Evolutionary conservation across 1,140 invertebrate genomes (phyloP), one percentile per base, ranked within the genome.

Genomic region (Mactra quadrangularis): DNA sequence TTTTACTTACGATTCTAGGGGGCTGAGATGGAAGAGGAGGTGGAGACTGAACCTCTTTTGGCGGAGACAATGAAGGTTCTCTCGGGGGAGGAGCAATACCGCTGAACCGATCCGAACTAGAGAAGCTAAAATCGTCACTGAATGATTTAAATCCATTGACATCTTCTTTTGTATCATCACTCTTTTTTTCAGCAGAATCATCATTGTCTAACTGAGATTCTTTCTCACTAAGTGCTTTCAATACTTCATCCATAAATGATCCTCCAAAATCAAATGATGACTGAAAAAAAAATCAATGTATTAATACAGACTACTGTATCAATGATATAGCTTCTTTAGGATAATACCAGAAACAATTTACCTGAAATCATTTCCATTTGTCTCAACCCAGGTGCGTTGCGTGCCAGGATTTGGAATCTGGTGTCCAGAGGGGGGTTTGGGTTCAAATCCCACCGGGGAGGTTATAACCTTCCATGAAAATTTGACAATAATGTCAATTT

Each of bases 241-340:
- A 97, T 93, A 99, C 97, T 93, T 99, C 98, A 90, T 98, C 98
- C 89, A 99, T 94, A 45, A 99, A 93, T 83, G 97, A 99, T 11
- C 97, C 96, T 17, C 97, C 97, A 89, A 98, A 96, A 93, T 99
- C 98, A 82, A 97, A 96, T 60, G 96, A 95, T 92, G 95, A 95
- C 95, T 95, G 89, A n/a, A 60, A 62, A 22, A 55, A 55, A 19
- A 11, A 60, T 31, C 6, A n/a, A 55, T 55, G 13, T 22, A 55
- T 19, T 47, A 47, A 47, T 9, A 19, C 9, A 9, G 19, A 47
- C 9, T 47, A 19, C 19, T 47, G 19, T 9, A 47, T 11, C 9
- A 47, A 47, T 47, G 19, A 11, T 47, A 19, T 11, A 47, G 9
- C 45, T 47, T 47, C 45, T 19, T 19, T n/a, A n/a, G n/a, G n/a